Base-by-base conservation (phyloP, 2,888 invertebrate genomes). In the Drosophila melanosoma region DNA sequence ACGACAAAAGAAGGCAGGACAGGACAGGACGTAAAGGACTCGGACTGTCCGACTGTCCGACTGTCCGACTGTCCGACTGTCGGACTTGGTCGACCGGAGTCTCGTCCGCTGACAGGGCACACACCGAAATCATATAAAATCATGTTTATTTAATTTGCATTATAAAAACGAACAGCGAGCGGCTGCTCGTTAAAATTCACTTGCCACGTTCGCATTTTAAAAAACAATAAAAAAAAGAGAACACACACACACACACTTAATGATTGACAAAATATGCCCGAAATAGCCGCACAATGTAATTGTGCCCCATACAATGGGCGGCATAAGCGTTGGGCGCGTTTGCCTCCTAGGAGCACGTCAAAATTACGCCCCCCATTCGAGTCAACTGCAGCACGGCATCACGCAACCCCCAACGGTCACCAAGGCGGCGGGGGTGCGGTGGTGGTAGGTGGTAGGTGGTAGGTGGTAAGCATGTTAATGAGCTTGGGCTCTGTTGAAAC, bases 91-190 rank as follows among this genome's bases (percentile, higher is more conserved):
- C 26, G 26, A 26, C 26, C 15, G 45, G 45, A 45, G 20, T 45
- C 45, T 45, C 45, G 45, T 45, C 15, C 23, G 23, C 4, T 45
- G 33, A 52, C 51, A 67, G 56, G 70, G 64, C 62, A 71, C 35
- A 54, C 64, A 70, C 56, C 51, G 70, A 90, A 89, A 87, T 87
- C 91, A 73, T 80, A 89, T 89, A 81, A 87, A 86, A 86, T 87
- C 90, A 90, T 87, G 88, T 90, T 90, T 90, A 90, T 90, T 87
- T 90, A 74, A 90, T 90, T 90, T 90, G 83, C 89, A 87, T 90
- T 80, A 82, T 76, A 87, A 89, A 26, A 82, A 66, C 70, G 64
- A 12, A 54, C 23, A 26, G 23, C 35, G 17, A 26, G 26, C 51
- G 67, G 58, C 56, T 61, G 87, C 69, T 85, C 86, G 86, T 87